phyloP scores from a whole-genome alignment of 2,113 vertebrate genomes.

The Delphinus delphis region DNA sequence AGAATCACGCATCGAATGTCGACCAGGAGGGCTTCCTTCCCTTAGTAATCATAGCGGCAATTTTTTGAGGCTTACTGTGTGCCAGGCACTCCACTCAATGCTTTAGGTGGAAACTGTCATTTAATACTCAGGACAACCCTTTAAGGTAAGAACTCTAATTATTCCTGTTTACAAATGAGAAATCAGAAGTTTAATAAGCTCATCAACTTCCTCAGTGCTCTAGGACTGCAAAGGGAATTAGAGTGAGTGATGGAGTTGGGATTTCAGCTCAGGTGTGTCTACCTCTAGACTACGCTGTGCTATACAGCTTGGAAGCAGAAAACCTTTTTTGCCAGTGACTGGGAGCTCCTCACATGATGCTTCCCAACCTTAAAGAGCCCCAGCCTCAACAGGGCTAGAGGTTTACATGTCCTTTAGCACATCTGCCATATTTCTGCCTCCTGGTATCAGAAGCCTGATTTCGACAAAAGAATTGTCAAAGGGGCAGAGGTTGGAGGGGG shows the following conservation, averaged over 20 bases:
- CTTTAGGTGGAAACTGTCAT: constrained; percentile 5
- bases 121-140: background rate
- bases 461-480: background rate
- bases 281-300: background rate
- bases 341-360: background rate
- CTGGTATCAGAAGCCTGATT: background rate
- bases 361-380: background rate
- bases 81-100: background rate
- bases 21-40: background rate
- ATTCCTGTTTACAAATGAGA: background rate
- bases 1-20: background rate
- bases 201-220: background rate
- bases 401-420: background rate
- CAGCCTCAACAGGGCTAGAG: background rate
- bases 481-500: background rate
- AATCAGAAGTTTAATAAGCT: background rate
- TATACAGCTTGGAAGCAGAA: background rate
- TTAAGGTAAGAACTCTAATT: background rate
- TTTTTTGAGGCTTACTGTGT: background rate
- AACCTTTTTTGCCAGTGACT: background rate
- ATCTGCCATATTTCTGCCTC: background rate
- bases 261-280: background rate
- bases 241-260: background rate
- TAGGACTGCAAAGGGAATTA: background rate
- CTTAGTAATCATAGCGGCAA: background rate